Base-by-base conservation (phyloP, 2,797 vertebrate genomes). In the Chelmon rostratus region DNA sequence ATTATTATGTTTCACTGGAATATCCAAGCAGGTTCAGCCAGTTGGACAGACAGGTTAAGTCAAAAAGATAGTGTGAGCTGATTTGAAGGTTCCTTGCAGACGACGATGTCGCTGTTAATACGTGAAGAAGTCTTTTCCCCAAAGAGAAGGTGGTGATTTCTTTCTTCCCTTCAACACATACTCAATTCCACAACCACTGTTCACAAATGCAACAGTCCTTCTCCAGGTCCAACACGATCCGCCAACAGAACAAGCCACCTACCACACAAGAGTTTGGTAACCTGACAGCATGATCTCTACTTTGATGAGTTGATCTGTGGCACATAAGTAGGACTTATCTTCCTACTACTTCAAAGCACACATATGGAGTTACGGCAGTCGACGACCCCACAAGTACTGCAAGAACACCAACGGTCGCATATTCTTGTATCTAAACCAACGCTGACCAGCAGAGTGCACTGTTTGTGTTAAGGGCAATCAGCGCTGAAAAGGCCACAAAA, bases 151-250 rank as follows among this genome's bases (percentile, higher is more conserved):
- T 19, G 33, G 73, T 62, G 35, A 57, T 66, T 56, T 31, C 13
- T 46, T 47, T 35, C n/a, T 35, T 31, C 42, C 46, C 68, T 76
- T 85, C 84, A 79, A 77, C 2, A 52, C 28, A 56, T 68, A 63
- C 77, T 81, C 75, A 70, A 47, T 82, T 84, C 79, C 76, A 85
- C 86, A 84, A 63, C 81, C 79, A 86, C 62, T 88, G 89, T 93
- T 92, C 88, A 83, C 76, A 79, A 57, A 67, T 73, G 72, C 68
- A 49, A 81, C 52, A 82, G 83, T 91, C 84, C 71, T 82, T 81
- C 58, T 88, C 80, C 66, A 46, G 88, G 86, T 92, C 92, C 89
- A 84, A 70, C 59, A 19, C 15, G 74, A 82, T 90, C 89, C 85
- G 83, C 65, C 80, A 68, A 13, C 78, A 62, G 66, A 42, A 44